A percentile compares a stretch with the other conserved stretches of the same genome.
Evolutionary conservation across 2,113 vertebrate species (phyloP).

Genomic region (Gavia stellata): DNA sequence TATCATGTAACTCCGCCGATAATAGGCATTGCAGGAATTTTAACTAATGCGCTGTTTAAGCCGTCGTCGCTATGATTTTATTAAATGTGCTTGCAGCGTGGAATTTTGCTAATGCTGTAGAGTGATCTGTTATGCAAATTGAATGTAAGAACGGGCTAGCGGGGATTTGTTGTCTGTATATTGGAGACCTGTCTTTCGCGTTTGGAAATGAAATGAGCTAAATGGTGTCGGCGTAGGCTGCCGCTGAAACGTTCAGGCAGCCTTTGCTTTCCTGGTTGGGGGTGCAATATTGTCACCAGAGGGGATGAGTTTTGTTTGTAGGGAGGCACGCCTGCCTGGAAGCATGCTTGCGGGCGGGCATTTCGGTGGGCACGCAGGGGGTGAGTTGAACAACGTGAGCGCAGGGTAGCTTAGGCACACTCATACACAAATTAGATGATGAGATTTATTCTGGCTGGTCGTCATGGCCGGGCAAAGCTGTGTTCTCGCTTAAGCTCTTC

Average conservation of each 20-base stretch:
- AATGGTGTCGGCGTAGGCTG: background rate
- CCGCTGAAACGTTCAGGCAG: background rate
- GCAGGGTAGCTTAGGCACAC: background rate
- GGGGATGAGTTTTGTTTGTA: background rate
- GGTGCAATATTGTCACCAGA: fast-evolving
- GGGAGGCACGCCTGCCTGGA: background rate
- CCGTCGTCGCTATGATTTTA: background rate
- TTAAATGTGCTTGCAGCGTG: slow-evolving; percentile 13
- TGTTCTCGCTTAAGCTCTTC: background rate
- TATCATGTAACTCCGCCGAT: background rate
- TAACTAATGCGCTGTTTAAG: background rate
- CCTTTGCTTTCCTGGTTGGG: background rate
- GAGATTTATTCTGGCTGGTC: background rate
- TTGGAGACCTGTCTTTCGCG: background rate
- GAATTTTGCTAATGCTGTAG: slow-evolving; percentile 21
- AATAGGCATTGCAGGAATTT: slow-evolving; percentile 39
- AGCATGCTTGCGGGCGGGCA: background rate
- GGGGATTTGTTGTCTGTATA: background rate
- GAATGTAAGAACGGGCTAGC: background rate
- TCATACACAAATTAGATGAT: background rate
- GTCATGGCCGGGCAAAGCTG: background rate
- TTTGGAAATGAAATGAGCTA: background rate
- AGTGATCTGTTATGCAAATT: slow-evolving; percentile 42
- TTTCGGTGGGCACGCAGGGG: background rate
- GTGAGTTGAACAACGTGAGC: background rate